Conservation (phyloP, 2,113 vertebrate genomes). For the crab-eating macaque (Macaca fascicularis) region T2T-MFA8v1.1 NC_088378.1:99451501-99452000, state of each 20-base stretch:
- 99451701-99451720: neutral
- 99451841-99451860: neutral
- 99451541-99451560: neutral
- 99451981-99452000: neutral
- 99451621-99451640: neutral
- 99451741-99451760: neutral
- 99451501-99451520: conserved; percentile 14
- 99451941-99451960: neutral
- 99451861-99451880: neutral
- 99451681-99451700: conserved; percentile 9
- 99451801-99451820: neutral
- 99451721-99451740: neutral
- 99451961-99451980: neutral
- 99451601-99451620: neutral
- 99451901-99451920: neutral
- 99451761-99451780: neutral
- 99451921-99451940: neutral
- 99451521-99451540: neutral
- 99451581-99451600: neutral
- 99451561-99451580: neutral
- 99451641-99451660: neutral
- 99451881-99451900: neutral
- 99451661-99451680: neutral
- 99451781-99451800: conserved; percentile 12
- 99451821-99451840: neutral